These are phyloP conservation scores for Sesia bembeciformis DNA, from an alignment of 2,888 invertebrate species.

Conservation along the genomic window DNA sequence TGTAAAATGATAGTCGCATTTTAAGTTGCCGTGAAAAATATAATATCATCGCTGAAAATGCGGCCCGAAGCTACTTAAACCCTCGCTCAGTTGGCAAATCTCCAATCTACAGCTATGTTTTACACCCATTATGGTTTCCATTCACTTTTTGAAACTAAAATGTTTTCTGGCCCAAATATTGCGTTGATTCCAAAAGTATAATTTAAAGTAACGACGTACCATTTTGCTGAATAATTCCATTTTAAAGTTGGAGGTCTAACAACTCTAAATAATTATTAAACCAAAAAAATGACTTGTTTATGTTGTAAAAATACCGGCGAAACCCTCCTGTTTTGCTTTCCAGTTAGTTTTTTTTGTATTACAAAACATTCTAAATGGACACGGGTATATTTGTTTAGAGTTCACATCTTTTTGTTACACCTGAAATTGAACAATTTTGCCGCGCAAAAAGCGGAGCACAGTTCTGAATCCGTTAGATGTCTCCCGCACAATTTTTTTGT, in stretches of 20 bases:
- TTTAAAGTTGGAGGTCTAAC: too few species aligned
- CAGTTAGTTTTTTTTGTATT: neutral
- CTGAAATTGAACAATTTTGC: neutral
- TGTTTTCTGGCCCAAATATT: too few species aligned
- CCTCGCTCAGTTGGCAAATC: conserved; percentile 24
- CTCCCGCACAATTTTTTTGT: too few species aligned
- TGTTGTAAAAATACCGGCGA: too few species aligned
- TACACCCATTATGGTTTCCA: conserved; percentile 2
- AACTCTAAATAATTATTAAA: too few species aligned
- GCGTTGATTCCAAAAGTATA: too few species aligned
- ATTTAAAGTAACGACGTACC: too few species aligned
- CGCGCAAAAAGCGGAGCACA: neutral
- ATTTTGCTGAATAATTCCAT: too few species aligned
- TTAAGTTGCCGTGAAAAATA: neutral
- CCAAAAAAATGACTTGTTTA: too few species aligned
- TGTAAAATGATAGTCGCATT: too few species aligned
- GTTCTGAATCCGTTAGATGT: neutral
- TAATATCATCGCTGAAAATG: neutral
- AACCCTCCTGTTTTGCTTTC: too few species aligned
- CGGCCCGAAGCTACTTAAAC: conserved; percentile 20
- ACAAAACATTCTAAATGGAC: neutral
- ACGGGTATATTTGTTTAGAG: neutral
- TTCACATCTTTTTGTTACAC: neutral
- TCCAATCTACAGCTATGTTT: conserved; percentile 24
- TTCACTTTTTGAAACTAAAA: neutral